Evolutionary conservation across 2,113 vertebrate genomes (phyloP).

Genomic region (Smithornis capensis): DNA sequence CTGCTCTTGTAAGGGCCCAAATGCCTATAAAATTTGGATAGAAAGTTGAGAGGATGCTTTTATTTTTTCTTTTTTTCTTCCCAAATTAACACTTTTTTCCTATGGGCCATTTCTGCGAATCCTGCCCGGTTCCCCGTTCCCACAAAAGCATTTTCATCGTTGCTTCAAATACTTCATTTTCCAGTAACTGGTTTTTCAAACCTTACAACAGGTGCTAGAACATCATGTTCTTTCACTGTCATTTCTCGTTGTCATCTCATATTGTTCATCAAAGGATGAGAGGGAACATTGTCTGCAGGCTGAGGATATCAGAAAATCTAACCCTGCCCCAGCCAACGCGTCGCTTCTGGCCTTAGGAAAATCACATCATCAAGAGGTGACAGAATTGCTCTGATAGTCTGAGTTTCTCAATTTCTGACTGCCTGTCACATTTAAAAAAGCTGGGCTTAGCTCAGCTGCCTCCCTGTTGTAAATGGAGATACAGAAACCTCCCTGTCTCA

Average conservation of each 20-base stretch:
- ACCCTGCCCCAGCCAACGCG: background rate
- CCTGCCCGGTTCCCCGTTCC: fast-evolving
- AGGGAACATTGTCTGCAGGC: conserved; percentile 15
- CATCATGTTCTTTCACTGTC: background rate
- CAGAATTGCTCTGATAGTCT: background rate
- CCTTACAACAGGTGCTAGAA: background rate
- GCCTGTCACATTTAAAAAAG: background rate
- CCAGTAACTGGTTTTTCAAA: background rate
- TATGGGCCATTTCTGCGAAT: background rate
- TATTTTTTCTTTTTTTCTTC: background rate
- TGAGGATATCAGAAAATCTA: background rate
- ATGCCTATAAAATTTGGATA: background rate
- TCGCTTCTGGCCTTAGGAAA: conserved; percentile 27
- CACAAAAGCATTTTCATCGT: background rate
- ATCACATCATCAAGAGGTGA: conserved; percentile 10
- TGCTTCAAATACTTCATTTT: background rate
- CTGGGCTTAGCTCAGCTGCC: background rate
- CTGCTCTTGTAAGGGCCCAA: background rate
- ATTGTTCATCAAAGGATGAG: background rate
- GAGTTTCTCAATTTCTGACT: background rate
- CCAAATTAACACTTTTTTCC: fast-evolving
- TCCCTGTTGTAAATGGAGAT: background rate
- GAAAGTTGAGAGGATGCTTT: background rate
- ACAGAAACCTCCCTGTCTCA: background rate
- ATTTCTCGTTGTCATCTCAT: background rate